Conservation (phyloP, 2,797 vertebrate genomes). For the Pelobates cultripes region DNA sequence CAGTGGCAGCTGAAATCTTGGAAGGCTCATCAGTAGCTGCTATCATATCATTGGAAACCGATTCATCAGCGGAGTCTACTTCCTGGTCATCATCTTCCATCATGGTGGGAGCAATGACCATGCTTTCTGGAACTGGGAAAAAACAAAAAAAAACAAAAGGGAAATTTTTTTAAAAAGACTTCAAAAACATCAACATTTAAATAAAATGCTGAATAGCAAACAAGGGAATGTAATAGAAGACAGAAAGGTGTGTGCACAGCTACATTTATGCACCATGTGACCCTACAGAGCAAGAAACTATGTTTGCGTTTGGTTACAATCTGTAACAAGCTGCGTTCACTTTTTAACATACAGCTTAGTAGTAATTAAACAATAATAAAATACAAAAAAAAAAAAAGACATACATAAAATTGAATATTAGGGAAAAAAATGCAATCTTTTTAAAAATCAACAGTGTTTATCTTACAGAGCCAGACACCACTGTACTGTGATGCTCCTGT, state of each 20-base stretch:
- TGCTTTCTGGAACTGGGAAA: constrained; percentile 81
- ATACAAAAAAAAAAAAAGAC: neutral
- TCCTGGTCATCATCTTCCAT: constrained; percentile 94
- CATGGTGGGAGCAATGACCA: constrained; percentile 82
- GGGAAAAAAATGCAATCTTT: constrained; percentile 10
- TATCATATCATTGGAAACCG: constrained; percentile 86
- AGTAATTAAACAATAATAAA: too few species aligned
- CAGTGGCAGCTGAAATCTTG: constrained; percentile 80
- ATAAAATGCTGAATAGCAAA: neutral
- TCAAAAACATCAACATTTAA: too few species aligned
- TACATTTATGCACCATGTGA: constrained; percentile 47
- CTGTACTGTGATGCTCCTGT: too few species aligned
- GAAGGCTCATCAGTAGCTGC: constrained; percentile 84
- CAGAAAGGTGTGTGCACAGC: constrained; percentile 13
- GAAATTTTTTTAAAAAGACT: neutral
- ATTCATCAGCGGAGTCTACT: constrained; percentile 92
- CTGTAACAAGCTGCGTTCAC: neutral
- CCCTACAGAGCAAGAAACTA: constrained; percentile 36
- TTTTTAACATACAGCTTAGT: too few species aligned
- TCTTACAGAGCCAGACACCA: neutral
- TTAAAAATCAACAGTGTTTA: constrained; percentile 24
- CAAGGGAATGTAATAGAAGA: neutral
- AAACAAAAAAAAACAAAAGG: constrained; percentile 1
- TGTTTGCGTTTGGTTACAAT: neutral
- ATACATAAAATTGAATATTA: too few species aligned